Percentiles rank a stretch among this genome's conserved stretches.
These are phyloP conservation scores for Miichthys miiuy DNA, from an alignment of 2,797 vertebrate species.

Conservation along the genomic window DNA sequence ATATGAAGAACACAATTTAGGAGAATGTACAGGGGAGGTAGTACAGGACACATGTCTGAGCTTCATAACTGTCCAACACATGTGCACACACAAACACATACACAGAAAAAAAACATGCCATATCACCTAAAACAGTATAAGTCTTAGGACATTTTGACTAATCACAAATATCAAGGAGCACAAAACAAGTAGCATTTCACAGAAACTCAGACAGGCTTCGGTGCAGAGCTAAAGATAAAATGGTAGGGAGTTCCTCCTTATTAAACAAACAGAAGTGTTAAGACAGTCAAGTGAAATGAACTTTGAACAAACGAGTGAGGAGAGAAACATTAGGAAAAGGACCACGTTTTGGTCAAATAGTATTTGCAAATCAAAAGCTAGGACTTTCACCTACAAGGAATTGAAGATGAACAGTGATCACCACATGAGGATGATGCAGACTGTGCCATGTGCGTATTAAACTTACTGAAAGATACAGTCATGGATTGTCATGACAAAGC, in stretches of 20 bases:
- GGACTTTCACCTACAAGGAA: not conserved
- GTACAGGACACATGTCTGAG: conserved; percentile 66
- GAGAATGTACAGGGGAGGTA: conserved; percentile 54
- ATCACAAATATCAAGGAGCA: conserved; percentile 32
- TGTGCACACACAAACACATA: conserved; percentile 46
- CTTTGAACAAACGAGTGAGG: conserved; percentile 40
- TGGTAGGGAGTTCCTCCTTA: conserved; percentile 16
- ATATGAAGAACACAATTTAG: conserved; percentile 84
- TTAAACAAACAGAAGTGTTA: conserved; percentile 17
- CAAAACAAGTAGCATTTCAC: conserved; percentile 27
- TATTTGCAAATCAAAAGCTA: conserved; percentile 48
- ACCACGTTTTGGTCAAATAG: conserved; percentile 50
- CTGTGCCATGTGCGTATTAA: not conserved
- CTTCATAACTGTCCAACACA: conserved; percentile 37
- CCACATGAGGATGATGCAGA: not conserved
- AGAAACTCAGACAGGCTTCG: conserved; percentile 66
- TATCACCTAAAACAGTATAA: conserved; percentile 7
- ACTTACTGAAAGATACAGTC: not conserved
- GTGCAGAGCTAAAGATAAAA: conserved; percentile 45
- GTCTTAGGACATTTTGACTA: conserved; percentile 6
- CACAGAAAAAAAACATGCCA: conserved; percentile 10
- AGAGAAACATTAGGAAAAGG: conserved; percentile 64
- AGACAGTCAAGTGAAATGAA: conserved; percentile 32
- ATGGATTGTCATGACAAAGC: not conserved
- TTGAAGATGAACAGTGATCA: not conserved